These are phyloP conservation scores for Tachysurus fulvidraco DNA, from an alignment of 2,113 vertebrate genomes.

Conservation along the genomic window DNA sequence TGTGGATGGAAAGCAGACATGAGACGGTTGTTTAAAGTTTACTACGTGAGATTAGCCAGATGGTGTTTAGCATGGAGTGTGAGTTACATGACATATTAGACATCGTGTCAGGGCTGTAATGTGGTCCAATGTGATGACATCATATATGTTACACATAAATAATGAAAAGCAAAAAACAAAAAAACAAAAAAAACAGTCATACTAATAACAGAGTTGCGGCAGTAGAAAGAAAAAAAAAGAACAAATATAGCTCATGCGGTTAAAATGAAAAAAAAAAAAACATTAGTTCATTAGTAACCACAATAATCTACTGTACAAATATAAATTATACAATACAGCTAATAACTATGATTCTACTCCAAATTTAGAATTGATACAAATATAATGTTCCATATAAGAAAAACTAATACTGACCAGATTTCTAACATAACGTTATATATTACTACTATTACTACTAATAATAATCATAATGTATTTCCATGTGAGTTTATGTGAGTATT, in stretches of 20 bases:
- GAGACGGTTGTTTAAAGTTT: conserved; percentile 19
- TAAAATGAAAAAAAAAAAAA: background rate
- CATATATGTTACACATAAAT: background rate
- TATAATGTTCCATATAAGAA: background rate
- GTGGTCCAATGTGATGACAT: background rate
- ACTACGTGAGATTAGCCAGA: background rate
- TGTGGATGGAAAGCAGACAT: conserved; percentile 17
- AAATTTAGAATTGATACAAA: background rate
- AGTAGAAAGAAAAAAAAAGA: background rate
- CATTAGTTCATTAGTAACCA: background rate
- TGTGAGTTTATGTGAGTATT: too few species aligned
- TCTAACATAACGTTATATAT: background rate
- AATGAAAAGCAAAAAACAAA: background rate
- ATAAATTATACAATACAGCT: too few species aligned
- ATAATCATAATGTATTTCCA: background rate
- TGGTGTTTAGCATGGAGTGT: background rate
- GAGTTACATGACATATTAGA: background rate
- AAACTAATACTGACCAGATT: background rate
- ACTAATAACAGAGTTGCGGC: background rate
- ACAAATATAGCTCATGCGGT: background rate
- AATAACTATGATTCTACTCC: background rate
- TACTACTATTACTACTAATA: background rate
- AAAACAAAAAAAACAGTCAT: background rate
- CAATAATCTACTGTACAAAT: background rate
- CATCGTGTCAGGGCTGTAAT: background rate